Percentiles rank a stretch among this genome's conserved stretches.
Evolutionary conservation across 2,797 vertebrate genomes (phyloP).

Genomic region (Spinus pinus): DNA sequence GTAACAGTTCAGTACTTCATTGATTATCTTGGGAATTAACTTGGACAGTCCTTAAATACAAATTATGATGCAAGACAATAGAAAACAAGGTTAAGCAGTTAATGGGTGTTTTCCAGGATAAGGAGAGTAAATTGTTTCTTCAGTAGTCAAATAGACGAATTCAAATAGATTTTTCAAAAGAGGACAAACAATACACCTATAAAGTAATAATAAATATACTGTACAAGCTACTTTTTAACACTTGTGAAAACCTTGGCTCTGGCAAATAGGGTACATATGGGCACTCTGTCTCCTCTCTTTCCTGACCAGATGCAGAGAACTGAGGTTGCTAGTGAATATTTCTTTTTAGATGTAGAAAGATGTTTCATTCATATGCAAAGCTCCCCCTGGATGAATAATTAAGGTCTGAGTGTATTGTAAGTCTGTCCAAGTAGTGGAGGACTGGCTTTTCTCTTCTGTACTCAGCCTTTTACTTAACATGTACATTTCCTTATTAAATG

Average conservation of each 20-base stretch:
- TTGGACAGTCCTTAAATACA: background rate
- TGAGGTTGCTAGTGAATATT: background rate
- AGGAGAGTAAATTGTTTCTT: background rate
- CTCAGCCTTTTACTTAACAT: background rate
- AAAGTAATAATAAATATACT: background rate
- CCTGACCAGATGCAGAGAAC: slow-evolving; percentile 18
- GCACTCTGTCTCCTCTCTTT: background rate
- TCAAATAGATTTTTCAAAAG: background rate
- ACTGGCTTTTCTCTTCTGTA: slow-evolving; percentile 18
- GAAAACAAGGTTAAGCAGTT: background rate
- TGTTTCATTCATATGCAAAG: slow-evolving; percentile 52
- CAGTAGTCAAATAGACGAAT: background rate
- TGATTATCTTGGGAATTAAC: background rate
- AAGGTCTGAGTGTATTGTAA: background rate
- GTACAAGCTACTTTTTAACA: background rate
- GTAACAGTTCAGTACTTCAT: background rate
- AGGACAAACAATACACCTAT: background rate
- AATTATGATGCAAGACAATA: background rate
- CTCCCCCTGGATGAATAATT: background rate
- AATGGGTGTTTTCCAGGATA: background rate
- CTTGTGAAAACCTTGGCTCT: background rate
- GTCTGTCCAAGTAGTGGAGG: slow-evolving; percentile 12
- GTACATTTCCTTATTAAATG: background rate
- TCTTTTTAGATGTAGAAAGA: slow-evolving; percentile 17
- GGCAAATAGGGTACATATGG: background rate